phyloP scores from a whole-genome alignment of 2,888 invertebrate genomes.

The Phragmatobia fuliginosa region DNA sequence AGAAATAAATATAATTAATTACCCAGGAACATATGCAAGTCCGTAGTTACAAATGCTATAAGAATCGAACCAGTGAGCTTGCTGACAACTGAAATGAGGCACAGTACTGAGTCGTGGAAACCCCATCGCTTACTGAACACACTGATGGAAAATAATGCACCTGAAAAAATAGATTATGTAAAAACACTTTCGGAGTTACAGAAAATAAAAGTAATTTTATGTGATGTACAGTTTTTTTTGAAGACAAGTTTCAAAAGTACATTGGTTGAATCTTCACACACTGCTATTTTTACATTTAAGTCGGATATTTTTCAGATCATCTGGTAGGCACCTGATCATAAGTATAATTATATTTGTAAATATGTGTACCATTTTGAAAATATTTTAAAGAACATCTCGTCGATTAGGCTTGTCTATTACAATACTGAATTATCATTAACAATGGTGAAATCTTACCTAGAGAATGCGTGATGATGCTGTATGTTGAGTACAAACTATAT shows the following conservation, averaged over 20 bases:
- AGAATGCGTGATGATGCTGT: slow-evolving; percentile 75
- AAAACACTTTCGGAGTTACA: neutral
- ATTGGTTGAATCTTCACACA: no score
- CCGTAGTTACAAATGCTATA: slow-evolving; percentile 69
- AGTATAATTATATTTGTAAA: no score
- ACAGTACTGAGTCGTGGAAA: slow-evolving; percentile 77
- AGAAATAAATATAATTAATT: no score
- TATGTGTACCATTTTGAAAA: no score
- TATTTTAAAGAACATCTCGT: no score
- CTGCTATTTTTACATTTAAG: no score
- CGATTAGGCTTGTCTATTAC: neutral
- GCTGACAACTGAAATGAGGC: slow-evolving; percentile 76
- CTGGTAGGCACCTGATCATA: no score
- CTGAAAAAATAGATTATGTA: slow-evolving; percentile 57
- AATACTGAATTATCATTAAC: no score
- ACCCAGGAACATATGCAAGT: slow-evolving; percentile 81
- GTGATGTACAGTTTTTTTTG: neutral
- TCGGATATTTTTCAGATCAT: no score
- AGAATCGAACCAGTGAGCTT: slow-evolving; percentile 73
- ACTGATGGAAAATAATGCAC: slow-evolving; percentile 79
- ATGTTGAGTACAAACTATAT: slow-evolving; percentile 79
- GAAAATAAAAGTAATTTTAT: neutral
- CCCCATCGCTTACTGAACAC: slow-evolving; percentile 79
- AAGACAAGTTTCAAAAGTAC: no score
- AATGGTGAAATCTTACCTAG: slow-evolving; percentile 64